phyloP scores from a whole-genome alignment of 2,113 vertebrate species.

The Desmodus rotundus region DNA sequence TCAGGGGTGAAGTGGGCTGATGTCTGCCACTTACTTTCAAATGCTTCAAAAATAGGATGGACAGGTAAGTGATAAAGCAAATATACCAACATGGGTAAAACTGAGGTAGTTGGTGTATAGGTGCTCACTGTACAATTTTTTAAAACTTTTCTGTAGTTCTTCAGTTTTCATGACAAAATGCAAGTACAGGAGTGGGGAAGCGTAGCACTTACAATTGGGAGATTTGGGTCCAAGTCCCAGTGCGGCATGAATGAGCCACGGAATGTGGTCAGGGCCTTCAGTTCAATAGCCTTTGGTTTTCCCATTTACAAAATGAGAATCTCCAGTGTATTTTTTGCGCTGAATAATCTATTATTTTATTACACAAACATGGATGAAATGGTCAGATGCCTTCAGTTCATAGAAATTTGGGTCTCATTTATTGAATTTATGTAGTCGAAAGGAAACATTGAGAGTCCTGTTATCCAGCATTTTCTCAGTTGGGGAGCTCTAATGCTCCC shows the following conservation, averaged over 20 bases:
- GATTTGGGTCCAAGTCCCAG: background rate
- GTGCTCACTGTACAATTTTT: background rate
- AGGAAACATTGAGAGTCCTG: background rate
- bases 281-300: background rate
- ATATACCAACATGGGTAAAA: background rate
- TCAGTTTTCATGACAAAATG: background rate
- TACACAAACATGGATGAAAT: background rate
- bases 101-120: background rate
- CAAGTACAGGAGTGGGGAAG: background rate
- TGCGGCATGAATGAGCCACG: background rate
- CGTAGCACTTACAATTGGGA: background rate
- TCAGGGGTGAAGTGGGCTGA: background rate
- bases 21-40: background rate
- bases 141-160: background rate
- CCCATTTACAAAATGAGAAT: background rate
- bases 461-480: background rate
- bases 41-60: background rate
- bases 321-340: background rate
- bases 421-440: background rate
- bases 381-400: background rate
- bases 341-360: background rate
- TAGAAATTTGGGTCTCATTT: slow-evolving; percentile 6
- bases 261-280: background rate
- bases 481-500: background rate
- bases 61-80: background rate